Evolutionary conservation across 2,113 vertebrate species (phyloP).

Genomic region (Pantherophis guttatus): DNA sequence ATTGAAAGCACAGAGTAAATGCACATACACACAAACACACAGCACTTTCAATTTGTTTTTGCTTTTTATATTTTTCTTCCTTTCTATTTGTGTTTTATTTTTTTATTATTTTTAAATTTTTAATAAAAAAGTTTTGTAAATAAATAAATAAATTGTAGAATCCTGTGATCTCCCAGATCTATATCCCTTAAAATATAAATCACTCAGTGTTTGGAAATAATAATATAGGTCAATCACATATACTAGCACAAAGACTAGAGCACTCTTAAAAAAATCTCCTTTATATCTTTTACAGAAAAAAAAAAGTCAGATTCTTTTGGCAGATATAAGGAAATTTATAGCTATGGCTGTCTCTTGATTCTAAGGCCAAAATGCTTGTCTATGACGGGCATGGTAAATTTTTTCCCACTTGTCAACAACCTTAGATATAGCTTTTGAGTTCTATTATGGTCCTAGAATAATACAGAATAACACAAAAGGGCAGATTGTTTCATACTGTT

Average conservation of each 20-base stretch:
- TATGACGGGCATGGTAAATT: conserved; percentile 5
- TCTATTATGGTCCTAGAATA: neutral
- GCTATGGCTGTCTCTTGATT: conserved; percentile 13
- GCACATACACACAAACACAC: too few species aligned
- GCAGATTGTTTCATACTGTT: neutral
- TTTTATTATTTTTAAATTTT: neutral
- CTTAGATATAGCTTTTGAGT: neutral
- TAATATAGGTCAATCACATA: conserved; percentile 7
- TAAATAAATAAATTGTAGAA: neutral
- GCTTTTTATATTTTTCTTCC: too few species aligned
- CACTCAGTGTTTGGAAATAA: conserved; percentile 7
- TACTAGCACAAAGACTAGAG: neutral
- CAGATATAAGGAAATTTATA: conserved; percentile 15
- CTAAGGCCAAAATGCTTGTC: conserved; percentile 13
- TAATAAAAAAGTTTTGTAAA: neutral
- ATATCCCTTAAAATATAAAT: conserved; percentile 10
- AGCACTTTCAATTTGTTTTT: too few species aligned
- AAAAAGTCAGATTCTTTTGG: conserved; percentile 15
- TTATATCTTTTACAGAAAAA: conserved; percentile 7
- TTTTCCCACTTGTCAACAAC: conserved; percentile 16
- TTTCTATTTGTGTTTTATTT: neutral
- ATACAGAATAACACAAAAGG: neutral
- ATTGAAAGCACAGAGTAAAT: too few species aligned
- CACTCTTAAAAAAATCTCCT: neutral
- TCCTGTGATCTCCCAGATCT: neutral